These are phyloP conservation scores for Phalangium opilio DNA, from an alignment of 2,888 invertebrate species.

Conservation along the genomic window DNA sequence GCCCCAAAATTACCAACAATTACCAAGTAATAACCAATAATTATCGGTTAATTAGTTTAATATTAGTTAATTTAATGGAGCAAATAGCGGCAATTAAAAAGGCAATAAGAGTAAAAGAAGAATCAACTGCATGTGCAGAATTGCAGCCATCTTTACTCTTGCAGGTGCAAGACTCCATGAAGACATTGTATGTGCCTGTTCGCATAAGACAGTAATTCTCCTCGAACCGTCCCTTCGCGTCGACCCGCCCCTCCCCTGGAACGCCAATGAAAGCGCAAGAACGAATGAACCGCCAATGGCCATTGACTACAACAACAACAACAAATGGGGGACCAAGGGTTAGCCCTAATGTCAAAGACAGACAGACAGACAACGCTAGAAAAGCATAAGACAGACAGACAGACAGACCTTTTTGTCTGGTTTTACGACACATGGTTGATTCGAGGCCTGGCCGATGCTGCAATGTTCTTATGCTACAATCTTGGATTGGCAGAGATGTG, in stretches of 20 bases:
- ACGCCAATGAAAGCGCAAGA: constrained; percentile 81
- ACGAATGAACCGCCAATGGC: constrained; percentile 73
- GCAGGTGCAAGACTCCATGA: constrained; percentile 84
- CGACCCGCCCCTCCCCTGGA: constrained; percentile 64
- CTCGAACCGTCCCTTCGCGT: constrained; percentile 59
- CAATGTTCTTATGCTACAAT: constrained; percentile 47
- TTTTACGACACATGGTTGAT: constrained; percentile 79
- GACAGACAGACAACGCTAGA: no score
- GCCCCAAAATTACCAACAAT: no score
- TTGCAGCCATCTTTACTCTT: constrained; percentile 83
- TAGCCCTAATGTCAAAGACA: no score
- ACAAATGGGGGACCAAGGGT: not conserved
- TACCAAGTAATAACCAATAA: no score
- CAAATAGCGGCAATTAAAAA: no score
- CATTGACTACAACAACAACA: constrained; percentile 44
- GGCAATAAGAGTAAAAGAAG: no score
- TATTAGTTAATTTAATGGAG: no score
- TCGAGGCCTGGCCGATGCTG: constrained; percentile 49
- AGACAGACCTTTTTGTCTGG: constrained; percentile 79
- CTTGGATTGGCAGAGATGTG: constrained; percentile 65
- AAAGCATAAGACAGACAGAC: no score
- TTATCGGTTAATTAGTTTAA: no score
- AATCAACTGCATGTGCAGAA: constrained; percentile 7
- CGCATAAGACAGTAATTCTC: constrained; percentile 80
- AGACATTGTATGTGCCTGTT: constrained; percentile 81